phyloP scores from a whole-genome alignment of 2,113 vertebrate species.

The Cathartes aura region DNA sequence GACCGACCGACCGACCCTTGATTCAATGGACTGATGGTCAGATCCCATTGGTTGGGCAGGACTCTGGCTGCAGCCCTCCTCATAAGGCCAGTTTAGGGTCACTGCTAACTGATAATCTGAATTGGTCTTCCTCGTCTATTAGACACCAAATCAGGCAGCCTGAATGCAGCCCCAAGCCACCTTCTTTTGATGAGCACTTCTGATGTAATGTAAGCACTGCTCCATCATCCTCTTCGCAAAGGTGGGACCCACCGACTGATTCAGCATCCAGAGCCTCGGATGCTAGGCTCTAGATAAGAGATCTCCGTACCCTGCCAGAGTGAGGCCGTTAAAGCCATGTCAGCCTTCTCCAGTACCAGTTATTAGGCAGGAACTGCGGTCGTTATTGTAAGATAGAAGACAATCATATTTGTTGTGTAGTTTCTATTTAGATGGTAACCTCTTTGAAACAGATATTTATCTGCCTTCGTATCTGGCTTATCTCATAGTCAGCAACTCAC shows the following conservation, averaged over 20 bases:
- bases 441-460: constrained; percentile 46
- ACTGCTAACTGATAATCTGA: not conserved
- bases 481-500: constrained; percentile 7
- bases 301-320: not conserved
- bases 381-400: not conserved
- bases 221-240: fast-evolving
- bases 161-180: not conserved
- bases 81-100: not conserved
- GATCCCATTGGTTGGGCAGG: not conserved
- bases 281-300: not conserved
- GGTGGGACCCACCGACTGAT: not conserved
- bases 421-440: not conserved
- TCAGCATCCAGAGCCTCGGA: not conserved
- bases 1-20: fast-evolving
- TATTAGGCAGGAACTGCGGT: not conserved
- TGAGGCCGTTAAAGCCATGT: not conserved
- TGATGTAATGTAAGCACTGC: fast-evolving
- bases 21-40: fast-evolving
- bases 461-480: constrained; percentile 38
- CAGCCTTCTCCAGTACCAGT: not conserved
- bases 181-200: not conserved
- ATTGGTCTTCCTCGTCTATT: fast-evolving
- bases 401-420: not conserved
- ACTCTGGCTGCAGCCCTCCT: not conserved
- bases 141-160: not conserved